Percentiles rank a stretch among this genome's conserved stretches.
These are phyloP conservation scores for Chelon labrosus DNA, from an alignment of 2,797 vertebrate species.

Conservation along the genomic window DNA sequence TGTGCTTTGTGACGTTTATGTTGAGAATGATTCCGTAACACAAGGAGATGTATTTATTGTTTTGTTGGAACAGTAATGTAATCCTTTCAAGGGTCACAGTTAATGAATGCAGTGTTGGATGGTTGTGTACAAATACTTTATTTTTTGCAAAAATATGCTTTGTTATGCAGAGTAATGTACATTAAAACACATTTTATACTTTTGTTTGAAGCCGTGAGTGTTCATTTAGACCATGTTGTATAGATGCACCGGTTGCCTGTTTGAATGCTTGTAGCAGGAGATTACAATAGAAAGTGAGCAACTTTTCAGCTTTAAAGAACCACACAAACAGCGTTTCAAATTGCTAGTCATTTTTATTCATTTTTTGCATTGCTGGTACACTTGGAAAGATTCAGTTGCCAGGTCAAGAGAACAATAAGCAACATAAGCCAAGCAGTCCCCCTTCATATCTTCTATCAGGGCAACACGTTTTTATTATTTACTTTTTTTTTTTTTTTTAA, in stretches of 20 bases:
- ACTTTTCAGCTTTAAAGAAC: constrained; percentile 8
- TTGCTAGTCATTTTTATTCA: constrained; percentile 84
- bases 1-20: too few species aligned
- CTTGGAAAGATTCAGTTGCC: constrained; percentile 88
- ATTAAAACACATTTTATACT: constrained; percentile 5
- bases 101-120: neutral
- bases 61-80: neutral
- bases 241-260: neutral
- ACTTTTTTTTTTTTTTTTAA: constrained; percentile 41
- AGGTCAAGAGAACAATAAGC: constrained; percentile 88
- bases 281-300: neutral
- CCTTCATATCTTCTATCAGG: constrained; percentile 80
- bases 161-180: neutral
- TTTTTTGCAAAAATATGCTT: neutral
- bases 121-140: neutral
- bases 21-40: neutral
- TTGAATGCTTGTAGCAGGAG: neutral
- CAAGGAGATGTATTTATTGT: neutral
- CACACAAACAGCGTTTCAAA: constrained; percentile 36
- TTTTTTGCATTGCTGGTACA: constrained; percentile 90
- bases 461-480: constrained; percentile 70
- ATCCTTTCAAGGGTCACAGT: neutral
- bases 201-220: neutral
- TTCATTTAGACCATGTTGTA: neutral
- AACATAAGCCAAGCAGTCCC: constrained; percentile 87